These are phyloP conservation scores for Acronicta aceris DNA, from an alignment of 2,888 invertebrate genomes.

Conservation along the genomic window DNA sequence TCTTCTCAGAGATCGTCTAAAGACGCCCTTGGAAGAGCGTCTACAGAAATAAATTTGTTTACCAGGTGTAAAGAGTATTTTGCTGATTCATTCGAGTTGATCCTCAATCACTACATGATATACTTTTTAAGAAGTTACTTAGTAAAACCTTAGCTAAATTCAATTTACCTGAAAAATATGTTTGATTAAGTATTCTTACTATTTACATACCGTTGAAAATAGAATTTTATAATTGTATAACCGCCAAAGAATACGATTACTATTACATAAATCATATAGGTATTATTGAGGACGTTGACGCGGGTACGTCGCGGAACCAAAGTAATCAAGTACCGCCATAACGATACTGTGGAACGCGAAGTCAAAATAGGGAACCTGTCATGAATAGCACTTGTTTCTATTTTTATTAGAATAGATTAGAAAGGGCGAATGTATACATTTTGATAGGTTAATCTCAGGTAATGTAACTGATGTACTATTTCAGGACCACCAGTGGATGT, in stretches of 20 bases:
- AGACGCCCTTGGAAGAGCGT: too few species aligned
- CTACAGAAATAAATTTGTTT: too few species aligned
- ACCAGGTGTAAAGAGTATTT: too few species aligned
- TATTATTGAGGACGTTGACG: conserved; percentile 18
- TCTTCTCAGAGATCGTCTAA: too few species aligned
- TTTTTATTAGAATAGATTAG: conserved; percentile 2
- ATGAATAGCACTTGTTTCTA: neutral
- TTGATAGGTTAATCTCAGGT: conserved; percentile 51
- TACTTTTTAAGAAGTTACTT: too few species aligned
- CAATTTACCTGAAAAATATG: too few species aligned
- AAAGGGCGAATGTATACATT: conserved; percentile 16
- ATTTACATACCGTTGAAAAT: neutral
- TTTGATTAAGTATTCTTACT: too few species aligned
- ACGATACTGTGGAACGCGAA: neutral
- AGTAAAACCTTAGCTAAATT: too few species aligned
- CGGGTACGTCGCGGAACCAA: conserved; percentile 5
- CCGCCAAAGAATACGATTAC: neutral
- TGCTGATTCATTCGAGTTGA: too few species aligned
- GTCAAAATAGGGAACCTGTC: too few species aligned
- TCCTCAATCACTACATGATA: too few species aligned
- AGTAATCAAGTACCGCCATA: neutral
- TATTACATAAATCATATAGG: neutral
- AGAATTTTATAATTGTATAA: neutral
- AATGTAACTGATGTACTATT: conserved; percentile 79
- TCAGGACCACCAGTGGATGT: conserved; percentile 94